A percentile compares a stretch with the other conserved stretches of the same genome.
phyloP scores from a whole-genome alignment of 1,140 invertebrate genomes.

The Rhagoletis pomonella region DNA sequence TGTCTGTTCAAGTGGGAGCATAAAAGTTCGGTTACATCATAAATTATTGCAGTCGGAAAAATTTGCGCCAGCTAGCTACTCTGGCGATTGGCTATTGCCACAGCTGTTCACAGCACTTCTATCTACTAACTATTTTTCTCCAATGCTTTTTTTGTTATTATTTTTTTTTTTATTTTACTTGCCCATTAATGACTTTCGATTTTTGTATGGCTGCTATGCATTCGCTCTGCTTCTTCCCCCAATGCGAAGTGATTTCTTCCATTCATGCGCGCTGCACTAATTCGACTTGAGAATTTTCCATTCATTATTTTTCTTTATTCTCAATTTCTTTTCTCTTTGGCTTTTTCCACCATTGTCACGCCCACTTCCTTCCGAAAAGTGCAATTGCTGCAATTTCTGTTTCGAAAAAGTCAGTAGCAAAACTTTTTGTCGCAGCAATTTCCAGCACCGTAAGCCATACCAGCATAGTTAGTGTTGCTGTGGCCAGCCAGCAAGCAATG shows the following conservation, averaged over 20 bases:
- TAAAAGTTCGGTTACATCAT: neutral
- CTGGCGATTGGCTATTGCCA: neutral
- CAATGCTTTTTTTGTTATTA: neutral
- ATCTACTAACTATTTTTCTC: neutral
- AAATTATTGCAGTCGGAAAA: slow-evolving; percentile 25
- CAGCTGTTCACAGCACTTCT: neutral
- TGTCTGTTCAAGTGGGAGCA: slow-evolving; percentile 15
- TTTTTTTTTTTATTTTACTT: neutral
- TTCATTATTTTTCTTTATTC: neutral
- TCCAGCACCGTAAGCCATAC: neutral
- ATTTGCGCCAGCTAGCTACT: neutral
- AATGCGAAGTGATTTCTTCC: slow-evolving; percentile 3
- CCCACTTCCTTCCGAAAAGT: neutral
- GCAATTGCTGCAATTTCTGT: slow-evolving; percentile 8
- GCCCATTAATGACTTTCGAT: slow-evolving; percentile 21
- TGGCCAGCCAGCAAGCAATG: neutral
- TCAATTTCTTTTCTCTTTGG: neutral
- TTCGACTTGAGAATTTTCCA: neutral
- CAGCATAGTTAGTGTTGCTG: no score
- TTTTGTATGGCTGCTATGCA: neutral
- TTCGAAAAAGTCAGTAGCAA: neutral
- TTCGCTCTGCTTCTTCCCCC: neutral
- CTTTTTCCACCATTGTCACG: neutral
- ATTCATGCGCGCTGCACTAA: neutral
- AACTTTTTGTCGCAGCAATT: slow-evolving; percentile 28